Evolutionary conservation across 2,797 vertebrate genomes (phyloP), one percentile per base, ranked within the genome.

Genomic region (Rhadinocentrus ornatus): DNA sequence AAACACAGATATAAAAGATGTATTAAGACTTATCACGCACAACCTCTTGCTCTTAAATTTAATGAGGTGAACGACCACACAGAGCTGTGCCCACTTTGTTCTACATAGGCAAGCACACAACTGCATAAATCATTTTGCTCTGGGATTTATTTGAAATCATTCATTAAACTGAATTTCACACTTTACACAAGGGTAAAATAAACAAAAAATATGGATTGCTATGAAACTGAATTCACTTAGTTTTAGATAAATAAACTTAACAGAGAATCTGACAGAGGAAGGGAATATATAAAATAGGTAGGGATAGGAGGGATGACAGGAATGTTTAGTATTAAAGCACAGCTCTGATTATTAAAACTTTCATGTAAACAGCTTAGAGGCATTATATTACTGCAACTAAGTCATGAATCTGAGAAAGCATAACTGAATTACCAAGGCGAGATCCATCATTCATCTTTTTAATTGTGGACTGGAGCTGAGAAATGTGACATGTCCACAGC

Each of bases 111-210:
- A 58, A 68, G 69, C 32, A 62, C 32, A 80, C 52, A 62, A 58
- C 71, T 71, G 65, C 75, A 67, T 81, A 77, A 78, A 82, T 79
- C 65, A 81, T 76, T 83, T 64, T 22, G 46, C 69, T 80, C 35
- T 24, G 46, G 82, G 79, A 84, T 86, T 88, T 85, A 66, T 88
- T 74, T 81, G 66, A 83, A 90, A 89, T 90, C 80, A 82, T 71
- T 81, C 71, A 86, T 88, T 89, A 81, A 90, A 90, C 71, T 76
- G 80, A 76, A 86, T 90, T 88, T 92, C 84, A 86, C 84, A 89
- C 75, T 84, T 89, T 90, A 85, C 73, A 69, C 69, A 80, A 22
- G 77, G 54, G 46, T 69, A 35, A 35, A 35, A 35, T 2, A 35
- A 71, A 74, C 75, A 46, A 77, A 77, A 77, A 57, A 41, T 71